Evolutionary conservation across 2,797 vertebrate genomes (phyloP).

Genomic region (Siniperca undulata): DNA sequence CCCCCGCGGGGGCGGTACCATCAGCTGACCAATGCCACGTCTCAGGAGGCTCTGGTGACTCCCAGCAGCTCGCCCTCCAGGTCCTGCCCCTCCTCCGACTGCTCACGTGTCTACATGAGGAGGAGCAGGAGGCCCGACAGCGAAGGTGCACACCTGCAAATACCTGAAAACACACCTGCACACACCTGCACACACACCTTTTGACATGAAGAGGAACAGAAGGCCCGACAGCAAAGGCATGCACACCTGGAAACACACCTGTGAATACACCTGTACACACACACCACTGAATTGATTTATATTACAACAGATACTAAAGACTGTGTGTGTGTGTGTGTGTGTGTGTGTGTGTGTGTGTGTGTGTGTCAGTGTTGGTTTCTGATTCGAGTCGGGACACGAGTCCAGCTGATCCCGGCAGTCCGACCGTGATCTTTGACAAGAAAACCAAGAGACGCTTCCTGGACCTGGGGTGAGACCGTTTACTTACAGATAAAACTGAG

Average conservation of each 20-base stretch:
- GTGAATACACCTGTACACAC: background rate
- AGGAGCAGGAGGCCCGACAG: constrained; percentile 85
- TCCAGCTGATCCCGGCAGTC: constrained; percentile 86
- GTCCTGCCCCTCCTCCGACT: constrained; percentile 87
- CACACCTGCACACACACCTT: background rate
- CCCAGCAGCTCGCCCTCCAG: constrained; percentile 83
- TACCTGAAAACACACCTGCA: too few species aligned
- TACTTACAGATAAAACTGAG: too few species aligned
- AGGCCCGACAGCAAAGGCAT: constrained; percentile 89
- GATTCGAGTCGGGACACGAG: constrained; percentile 88
- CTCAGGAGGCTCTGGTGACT: constrained; percentile 88
- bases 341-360: constrained; percentile 21
- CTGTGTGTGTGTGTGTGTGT: background rate
- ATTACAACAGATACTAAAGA: background rate
- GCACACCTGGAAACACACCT: background rate
- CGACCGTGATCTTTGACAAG: constrained; percentile 89
- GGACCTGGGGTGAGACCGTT: constrained; percentile 88
- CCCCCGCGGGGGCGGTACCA: constrained; percentile 85
- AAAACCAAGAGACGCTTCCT: constrained; percentile 91
- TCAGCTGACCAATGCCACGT: constrained; percentile 88
- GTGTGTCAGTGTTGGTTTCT: constrained; percentile 74
- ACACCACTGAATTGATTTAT: background rate
- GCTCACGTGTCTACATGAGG: constrained; percentile 87
- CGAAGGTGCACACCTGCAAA: constrained; percentile 87
- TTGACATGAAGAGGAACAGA: constrained; percentile 79